Evolutionary conservation across 2,113 vertebrate genomes (phyloP).

Genomic region (Notiomystis cincta): DNA sequence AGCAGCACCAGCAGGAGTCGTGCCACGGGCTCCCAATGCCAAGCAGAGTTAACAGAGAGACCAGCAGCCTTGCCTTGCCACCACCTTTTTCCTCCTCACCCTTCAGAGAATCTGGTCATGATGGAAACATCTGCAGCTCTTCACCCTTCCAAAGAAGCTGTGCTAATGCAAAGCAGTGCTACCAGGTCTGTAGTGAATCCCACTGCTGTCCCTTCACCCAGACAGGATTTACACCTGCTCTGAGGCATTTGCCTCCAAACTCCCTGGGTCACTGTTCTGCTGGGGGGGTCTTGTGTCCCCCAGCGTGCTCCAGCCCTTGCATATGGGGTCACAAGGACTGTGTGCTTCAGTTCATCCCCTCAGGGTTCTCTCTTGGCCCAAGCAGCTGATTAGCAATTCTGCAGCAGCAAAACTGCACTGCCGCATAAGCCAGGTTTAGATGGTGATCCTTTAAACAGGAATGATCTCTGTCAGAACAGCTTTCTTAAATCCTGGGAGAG

Average conservation of each 20-base stretch:
- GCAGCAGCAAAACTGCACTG: neutral
- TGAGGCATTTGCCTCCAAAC: neutral
- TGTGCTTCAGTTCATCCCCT: neutral
- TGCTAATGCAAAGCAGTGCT: neutral
- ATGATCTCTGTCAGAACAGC: slow-evolving; percentile 25
- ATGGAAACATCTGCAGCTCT: neutral
- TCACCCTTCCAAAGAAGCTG: neutral
- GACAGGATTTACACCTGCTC: neutral
- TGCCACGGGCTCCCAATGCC: fast-evolving
- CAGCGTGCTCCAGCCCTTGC: neutral
- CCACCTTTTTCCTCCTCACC: neutral
- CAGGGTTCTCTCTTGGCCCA: neutral
- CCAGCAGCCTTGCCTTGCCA: neutral
- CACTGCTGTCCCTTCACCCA: neutral
- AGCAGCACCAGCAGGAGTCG: neutral
- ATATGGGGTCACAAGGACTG: neutral
- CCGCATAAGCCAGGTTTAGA: slow-evolving; percentile 12
- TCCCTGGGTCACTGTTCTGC: neutral
- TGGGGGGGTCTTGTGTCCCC: neutral
- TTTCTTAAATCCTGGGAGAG: slow-evolving; percentile 39
- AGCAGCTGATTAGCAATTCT: slow-evolving; percentile 1
- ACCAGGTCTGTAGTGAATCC: neutral
- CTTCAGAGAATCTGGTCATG: neutral
- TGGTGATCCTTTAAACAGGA: slow-evolving; percentile 27
- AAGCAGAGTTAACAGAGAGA: neutral